Conservation (phyloP, 2,797 vertebrate genomes). For the Caiman crocodilus region DNA sequence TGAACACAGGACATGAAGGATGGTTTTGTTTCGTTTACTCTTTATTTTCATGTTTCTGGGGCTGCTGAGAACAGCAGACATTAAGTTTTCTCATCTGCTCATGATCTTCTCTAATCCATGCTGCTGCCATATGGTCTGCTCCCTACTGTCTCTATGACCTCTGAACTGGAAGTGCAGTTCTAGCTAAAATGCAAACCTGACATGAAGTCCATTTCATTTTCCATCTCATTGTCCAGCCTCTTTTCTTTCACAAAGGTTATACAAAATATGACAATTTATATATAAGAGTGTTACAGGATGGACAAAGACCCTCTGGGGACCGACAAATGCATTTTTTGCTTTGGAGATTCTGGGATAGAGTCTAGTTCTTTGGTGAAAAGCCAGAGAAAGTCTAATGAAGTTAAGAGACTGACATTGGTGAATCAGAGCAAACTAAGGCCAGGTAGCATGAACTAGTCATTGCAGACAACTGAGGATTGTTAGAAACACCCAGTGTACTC, state of each 20-base stretch:
- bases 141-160: background rate
- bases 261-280: slow-evolving; percentile 73
- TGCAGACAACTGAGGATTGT: background rate
- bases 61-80: background rate
- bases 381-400: slow-evolving; percentile 6
- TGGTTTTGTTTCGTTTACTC: background rate
- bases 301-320: slow-evolving; percentile 72
- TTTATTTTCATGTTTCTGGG: slow-evolving; percentile 31
- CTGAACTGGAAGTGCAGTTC: slow-evolving; percentile 57
- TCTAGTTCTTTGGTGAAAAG: slow-evolving; percentile 50
- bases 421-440: background rate
- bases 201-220: slow-evolving; percentile 62
- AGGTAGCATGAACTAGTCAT: slow-evolving; percentile 1
- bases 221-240: slow-evolving; percentile 43
- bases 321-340: slow-evolving; percentile 74
- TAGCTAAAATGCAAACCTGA: slow-evolving; percentile 62
- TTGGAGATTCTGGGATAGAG: slow-evolving; percentile 40
- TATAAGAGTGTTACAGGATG: slow-evolving; percentile 72
- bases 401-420: slow-evolving; percentile 1
- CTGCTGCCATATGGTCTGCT: slow-evolving; percentile 14
- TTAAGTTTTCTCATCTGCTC: slow-evolving; percentile 21
- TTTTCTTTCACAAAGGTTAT: slow-evolving; percentile 63
- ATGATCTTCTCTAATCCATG: background rate
- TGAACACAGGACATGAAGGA: slow-evolving; percentile 34
- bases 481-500: background rate